A percentile compares a stretch with the other conserved stretches of the same genome.
Evolutionary conservation across 1,140 invertebrate genomes (phyloP).

Genomic region (Drosophila tropicalis): DNA sequence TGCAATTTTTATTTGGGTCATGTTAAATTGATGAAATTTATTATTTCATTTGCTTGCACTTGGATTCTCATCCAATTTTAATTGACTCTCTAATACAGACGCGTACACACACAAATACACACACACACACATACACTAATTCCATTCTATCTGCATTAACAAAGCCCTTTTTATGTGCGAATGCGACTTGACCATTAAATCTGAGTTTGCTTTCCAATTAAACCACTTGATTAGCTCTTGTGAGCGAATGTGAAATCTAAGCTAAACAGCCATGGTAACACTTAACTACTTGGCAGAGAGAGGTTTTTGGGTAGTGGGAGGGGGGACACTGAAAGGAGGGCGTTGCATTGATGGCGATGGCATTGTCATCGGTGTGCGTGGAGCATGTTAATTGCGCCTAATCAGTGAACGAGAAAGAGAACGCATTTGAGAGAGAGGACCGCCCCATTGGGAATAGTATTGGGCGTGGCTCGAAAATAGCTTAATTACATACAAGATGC

Average conservation of each 20-base stretch:
- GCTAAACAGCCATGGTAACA: conserved; percentile 7
- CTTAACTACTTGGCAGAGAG: background rate
- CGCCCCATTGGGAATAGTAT: conserved; percentile 3
- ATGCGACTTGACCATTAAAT: conserved; percentile 71
- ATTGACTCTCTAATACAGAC: conserved; percentile 15
- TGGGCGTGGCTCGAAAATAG: conserved; percentile 52
- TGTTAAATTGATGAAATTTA: background rate
- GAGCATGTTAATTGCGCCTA: conserved; percentile 75
- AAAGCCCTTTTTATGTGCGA: conserved; percentile 50
- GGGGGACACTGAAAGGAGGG: background rate
- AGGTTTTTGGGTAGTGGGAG: too few relatives aligned
- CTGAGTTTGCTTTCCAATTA: conserved; percentile 79
- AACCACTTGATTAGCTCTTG: conserved; percentile 73
- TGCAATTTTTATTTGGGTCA: background rate
- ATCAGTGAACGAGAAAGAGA: conserved; percentile 48
- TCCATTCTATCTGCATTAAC: conserved; percentile 38
- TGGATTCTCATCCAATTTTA: conserved; percentile 27
- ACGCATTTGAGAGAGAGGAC: conserved; percentile 28
- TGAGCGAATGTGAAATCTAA: conserved; percentile 18
- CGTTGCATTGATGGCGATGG: conserved; percentile 11
- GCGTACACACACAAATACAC: conserved; percentile 1
- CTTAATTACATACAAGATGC: conserved; percentile 63
- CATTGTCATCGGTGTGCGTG: conserved; percentile 49
- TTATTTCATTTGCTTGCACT: background rate
- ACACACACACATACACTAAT: background rate